Percentiles rank a stretch among this genome's conserved stretches.
These are phyloP conservation scores for Pediacus dermestoides DNA, from an alignment of 2,888 invertebrate species.

Conservation along the genomic window DNA sequence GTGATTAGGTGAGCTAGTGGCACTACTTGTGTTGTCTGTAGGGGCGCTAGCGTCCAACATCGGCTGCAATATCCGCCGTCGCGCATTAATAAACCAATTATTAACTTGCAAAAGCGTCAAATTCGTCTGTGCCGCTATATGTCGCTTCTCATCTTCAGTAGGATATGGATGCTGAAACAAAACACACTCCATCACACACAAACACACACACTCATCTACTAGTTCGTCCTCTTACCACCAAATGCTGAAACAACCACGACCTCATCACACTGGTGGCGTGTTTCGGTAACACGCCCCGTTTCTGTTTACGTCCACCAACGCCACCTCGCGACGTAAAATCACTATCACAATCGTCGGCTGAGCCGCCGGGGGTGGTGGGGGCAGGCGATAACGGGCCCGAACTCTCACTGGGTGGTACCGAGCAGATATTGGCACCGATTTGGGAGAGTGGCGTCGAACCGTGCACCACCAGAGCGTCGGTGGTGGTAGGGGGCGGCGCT, in stretches of 20 bases:
- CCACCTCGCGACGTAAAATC: constrained; percentile 46
- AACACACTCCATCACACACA: constrained; percentile 2
- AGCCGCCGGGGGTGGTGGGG: constrained; percentile 58
- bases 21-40: constrained; percentile 33
- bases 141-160: constrained; percentile 89
- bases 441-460: constrained; percentile 85
- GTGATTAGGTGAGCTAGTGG: constrained; percentile 40
- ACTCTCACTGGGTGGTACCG: constrained; percentile 54
- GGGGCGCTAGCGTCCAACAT: constrained; percentile 75
- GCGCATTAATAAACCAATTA: constrained; percentile 93
- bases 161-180: constrained; percentile 84
- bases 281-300: constrained; percentile 89
- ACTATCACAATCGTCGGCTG: constrained; percentile 57
- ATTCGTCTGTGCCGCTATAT: constrained; percentile 84
- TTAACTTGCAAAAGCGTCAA: constrained; percentile 78
- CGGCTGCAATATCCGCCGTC: constrained; percentile 85
- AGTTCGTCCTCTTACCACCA: too few species aligned
- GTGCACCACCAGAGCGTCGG: constrained; percentile 59
- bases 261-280: constrained; percentile 95
- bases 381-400: constrained; percentile 59
- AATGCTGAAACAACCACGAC: constrained; percentile 94
- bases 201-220: constrained; percentile 36
- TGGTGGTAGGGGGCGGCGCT: constrained; percentile 37
- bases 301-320: constrained; percentile 60
- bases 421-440: constrained; percentile 72